Percentiles rank a stretch among this genome's conserved stretches.
These are phyloP conservation scores for Xestobium rufovillosum DNA, from an alignment of 2,888 invertebrate species.

Conservation along the genomic window DNA sequence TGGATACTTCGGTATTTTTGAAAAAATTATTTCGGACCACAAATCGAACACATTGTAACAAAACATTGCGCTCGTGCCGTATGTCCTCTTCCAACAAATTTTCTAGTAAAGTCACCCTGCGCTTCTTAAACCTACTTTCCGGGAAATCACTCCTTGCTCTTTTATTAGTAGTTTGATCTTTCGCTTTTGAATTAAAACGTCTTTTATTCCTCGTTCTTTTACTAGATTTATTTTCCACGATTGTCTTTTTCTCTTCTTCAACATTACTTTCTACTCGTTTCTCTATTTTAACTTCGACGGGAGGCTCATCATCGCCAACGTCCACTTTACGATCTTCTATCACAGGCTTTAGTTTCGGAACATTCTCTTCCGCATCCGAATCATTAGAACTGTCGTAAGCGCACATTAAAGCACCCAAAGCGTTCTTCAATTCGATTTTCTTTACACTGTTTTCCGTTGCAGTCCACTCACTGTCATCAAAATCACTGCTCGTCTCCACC, in stretches of 20 bases:
- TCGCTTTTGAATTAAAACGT: slow-evolving; percentile 27
- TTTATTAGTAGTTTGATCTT: slow-evolving; percentile 23
- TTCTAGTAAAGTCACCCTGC: slow-evolving; percentile 55
- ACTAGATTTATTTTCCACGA: slow-evolving; percentile 7
- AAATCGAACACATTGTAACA: slow-evolving; percentile 79
- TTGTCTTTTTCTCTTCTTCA: slow-evolving; percentile 23
- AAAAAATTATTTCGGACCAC: slow-evolving; percentile 74
- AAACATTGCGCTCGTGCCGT: slow-evolving; percentile 74
- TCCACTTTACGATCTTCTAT: too few species aligned
- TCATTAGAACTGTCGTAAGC: slow-evolving; percentile 53
- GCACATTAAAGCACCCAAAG: slow-evolving; percentile 50
- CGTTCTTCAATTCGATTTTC: slow-evolving; percentile 43
- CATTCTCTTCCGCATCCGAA: slow-evolving; percentile 27
- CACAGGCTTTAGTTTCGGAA: slow-evolving; percentile 11
- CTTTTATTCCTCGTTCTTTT: slow-evolving; percentile 16
- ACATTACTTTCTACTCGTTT: slow-evolving; percentile 24
- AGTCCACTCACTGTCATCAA: slow-evolving; percentile 38
- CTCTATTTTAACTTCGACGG: slow-evolving; percentile 45
- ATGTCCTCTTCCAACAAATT: slow-evolving; percentile 72
- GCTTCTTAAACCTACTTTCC: slow-evolving; percentile 29
- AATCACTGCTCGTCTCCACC: slow-evolving; percentile 27
- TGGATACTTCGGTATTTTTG: slow-evolving; percentile 4
- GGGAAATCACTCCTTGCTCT: slow-evolving; percentile 21
- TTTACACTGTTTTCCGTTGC: slow-evolving; percentile 9
- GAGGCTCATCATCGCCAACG: slow-evolving; percentile 44